Conservation (phyloP, 2,797 vertebrate species). For the Poeciliopsis paucimaculata region DNA sequence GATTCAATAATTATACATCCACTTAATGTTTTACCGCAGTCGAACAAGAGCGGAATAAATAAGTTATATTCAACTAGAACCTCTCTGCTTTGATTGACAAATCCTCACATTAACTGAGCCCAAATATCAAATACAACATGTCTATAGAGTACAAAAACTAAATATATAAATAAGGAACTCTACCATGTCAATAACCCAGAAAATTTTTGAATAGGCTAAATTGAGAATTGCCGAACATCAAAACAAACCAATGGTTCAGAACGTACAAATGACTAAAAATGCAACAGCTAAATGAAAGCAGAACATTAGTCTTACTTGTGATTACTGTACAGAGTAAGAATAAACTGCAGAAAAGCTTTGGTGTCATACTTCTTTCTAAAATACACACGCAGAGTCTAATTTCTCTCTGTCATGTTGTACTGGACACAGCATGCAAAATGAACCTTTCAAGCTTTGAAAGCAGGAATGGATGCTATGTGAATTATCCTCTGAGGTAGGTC, state of each 20-base stretch:
- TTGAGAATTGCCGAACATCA: too few relatives aligned
- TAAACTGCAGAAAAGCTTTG: too few relatives aligned
- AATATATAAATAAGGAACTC: not conserved
- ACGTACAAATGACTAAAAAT: not conserved
- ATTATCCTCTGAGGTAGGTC: too few relatives aligned
- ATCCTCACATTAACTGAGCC: not conserved
- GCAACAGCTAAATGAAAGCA: not conserved
- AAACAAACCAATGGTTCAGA: not conserved
- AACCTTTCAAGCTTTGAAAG: too few relatives aligned
- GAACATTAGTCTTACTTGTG: not conserved
- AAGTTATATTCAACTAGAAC: not conserved
- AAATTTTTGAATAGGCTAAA: too few relatives aligned
- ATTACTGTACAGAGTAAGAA: not conserved
- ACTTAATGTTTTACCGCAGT: not conserved
- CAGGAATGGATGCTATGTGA: too few relatives aligned
- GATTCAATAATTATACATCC: not conserved
- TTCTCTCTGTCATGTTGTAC: too few relatives aligned
- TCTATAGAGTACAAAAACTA: not conserved
- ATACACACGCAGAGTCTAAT: too few relatives aligned
- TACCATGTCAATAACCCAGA: too few relatives aligned
- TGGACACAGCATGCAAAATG: too few relatives aligned
- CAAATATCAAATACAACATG: not conserved
- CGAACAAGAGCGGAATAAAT: not conserved
- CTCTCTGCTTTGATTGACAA: not conserved
- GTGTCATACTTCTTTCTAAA: too few relatives aligned